Percentiles rank a stretch among this genome's conserved stretches.
phyloP scores from a whole-genome alignment of 2,797 vertebrate species.

The Phataginus tetradactyla region DNA sequence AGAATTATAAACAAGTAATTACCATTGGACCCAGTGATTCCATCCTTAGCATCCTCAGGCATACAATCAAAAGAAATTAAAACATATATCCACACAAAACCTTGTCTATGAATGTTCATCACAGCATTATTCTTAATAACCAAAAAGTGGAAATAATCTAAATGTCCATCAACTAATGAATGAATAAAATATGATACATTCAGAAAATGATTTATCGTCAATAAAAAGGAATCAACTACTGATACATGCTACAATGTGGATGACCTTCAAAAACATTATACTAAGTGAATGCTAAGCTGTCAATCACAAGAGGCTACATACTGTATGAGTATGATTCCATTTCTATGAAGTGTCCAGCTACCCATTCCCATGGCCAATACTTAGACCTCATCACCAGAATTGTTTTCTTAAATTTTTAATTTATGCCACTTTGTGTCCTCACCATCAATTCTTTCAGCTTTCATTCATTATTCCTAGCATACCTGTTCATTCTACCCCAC shows the following conservation, averaged over 20 bases:
- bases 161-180: background rate
- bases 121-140: background rate
- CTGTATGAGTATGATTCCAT: background rate
- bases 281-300: background rate
- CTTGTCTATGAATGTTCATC: background rate
- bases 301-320: background rate
- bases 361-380: background rate
- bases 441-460: background rate
- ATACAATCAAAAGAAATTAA: conserved; percentile 7
- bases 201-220: background rate
- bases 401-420: background rate
- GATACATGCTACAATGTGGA: background rate
- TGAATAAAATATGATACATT: background rate
- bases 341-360: background rate
- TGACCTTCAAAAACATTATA: background rate
- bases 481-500: background rate
- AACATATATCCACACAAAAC: conserved; percentile 2
- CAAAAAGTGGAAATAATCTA: background rate
- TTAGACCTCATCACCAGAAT: background rate
- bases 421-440: background rate
- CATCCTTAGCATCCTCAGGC: background rate
- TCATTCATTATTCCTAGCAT: background rate
- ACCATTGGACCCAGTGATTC: background rate
- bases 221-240: background rate
- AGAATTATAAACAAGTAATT: background rate